Base-by-base conservation (phyloP, 37 sponge, comb jelly and placozoan species). In the Spongilla lacustris region DNA sequence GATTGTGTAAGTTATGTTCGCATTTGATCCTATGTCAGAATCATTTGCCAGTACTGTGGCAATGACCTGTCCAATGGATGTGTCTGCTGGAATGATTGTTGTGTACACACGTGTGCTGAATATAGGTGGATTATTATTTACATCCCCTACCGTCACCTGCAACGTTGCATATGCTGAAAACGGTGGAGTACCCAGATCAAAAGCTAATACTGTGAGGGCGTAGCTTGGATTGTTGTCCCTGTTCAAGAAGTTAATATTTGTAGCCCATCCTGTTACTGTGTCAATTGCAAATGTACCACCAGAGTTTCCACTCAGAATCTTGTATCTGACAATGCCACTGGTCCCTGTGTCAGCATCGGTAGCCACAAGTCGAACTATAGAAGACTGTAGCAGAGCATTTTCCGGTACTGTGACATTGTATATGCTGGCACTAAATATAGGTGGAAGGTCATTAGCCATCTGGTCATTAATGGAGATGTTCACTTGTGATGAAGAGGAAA, bases 111-210 rank as follows among this genome's bases (percentile, higher is more conserved):
- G 69, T 73, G 80, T 81, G 37, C 69, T 23, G 48, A 95, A 95
- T 72, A 38, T 17, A 3, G 96, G 96, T 49, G 66, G 17, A 74
- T 92, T 74, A 68, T 95, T 93, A 85, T 92, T 95, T 21, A 83
- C 86, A 81, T 95, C 96, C 0, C 25, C 25, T 17, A 95, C 79
- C 14, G 48, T 46, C 29, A 95, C 35, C 13, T 66, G 50, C 3
- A 92, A 67, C 32, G 50, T 34, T 13, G 96, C 82, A 6, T 67
- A 29, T 27, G 93, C 95, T 36, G 95, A 90, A 74, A 87, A 89
- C 58, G 79, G 88, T 33, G 88, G 90, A 0, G 67, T 77, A 0
- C 92, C 97, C 50, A 48, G 80, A 73, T 96, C 97, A 23, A 85
- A 88, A 26, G 86, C 94, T 33, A 66, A 75, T 0, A 96, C 17